Evolutionary conservation across 2,113 vertebrate species (phyloP).

Genomic region (Zosterops japonicus): DNA sequence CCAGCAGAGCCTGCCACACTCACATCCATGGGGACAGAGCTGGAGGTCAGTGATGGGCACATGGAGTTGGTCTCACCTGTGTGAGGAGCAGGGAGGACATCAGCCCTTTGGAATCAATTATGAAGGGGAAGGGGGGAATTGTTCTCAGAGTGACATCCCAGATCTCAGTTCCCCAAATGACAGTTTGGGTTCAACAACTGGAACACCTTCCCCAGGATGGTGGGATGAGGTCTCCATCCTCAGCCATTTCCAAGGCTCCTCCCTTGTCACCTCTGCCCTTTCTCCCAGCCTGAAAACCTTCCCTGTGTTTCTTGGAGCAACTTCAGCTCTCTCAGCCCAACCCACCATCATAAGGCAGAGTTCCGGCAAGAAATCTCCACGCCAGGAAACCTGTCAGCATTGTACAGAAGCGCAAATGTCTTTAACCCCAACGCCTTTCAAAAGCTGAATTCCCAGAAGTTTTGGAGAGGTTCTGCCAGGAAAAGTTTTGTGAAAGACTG

Average conservation of each 20-base stretch:
- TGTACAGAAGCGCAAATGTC: not conserved
- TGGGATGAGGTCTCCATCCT: not conserved
- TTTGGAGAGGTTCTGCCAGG: not conserved
- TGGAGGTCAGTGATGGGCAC: not conserved
- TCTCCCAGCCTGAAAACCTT: not conserved
- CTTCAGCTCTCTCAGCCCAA: not conserved
- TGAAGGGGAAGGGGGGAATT: not conserved
- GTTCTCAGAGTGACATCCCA: not conserved
- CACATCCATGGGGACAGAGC: accelerated
- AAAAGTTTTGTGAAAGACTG: not conserved
- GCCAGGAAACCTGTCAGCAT: not conserved
- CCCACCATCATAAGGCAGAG: not conserved
- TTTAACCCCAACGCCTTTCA: not conserved
- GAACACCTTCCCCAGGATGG: not conserved
- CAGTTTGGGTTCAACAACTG: not conserved
- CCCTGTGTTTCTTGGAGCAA: not conserved
- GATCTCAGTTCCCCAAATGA: not conserved
- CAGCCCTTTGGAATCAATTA: not conserved
- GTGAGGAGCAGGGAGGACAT: not conserved
- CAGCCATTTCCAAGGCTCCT: accelerated
- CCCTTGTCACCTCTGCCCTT: not conserved
- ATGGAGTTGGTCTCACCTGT: accelerated
- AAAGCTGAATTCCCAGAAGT: constrained; percentile 11
- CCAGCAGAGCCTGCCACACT: not conserved
- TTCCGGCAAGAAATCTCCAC: not conserved